phyloP scores from a whole-genome alignment of 1,140 invertebrate species.

The Oppia nitens region DNA sequence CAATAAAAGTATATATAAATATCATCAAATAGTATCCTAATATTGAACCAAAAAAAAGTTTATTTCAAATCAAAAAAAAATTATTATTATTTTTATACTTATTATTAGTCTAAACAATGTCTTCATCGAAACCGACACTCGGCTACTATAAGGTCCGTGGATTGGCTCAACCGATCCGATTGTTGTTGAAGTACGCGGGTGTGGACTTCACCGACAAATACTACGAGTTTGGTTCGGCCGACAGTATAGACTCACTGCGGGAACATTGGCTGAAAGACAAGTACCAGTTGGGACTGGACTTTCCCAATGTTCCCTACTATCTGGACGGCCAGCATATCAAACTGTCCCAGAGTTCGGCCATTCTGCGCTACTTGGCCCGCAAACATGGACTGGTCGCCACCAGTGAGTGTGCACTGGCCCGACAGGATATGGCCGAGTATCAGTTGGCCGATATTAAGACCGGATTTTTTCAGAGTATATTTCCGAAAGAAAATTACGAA shows the following conservation, averaged over 20 bases:
- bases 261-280: conserved; percentile 25
- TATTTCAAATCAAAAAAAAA: too few relatives aligned
- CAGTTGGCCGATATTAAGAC: too few relatives aligned
- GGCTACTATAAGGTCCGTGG: conserved; percentile 50
- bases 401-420: conserved; percentile 31
- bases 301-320: too few relatives aligned
- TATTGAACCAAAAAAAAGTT: too few relatives aligned
- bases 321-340: conserved; percentile 22
- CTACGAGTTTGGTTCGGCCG: conserved; percentile 21
- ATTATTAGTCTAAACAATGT: too few relatives aligned
- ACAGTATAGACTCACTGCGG: background rate
- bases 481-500: too few relatives aligned
- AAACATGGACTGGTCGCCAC: conserved; percentile 24
- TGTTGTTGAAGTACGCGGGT: conserved; percentile 46
- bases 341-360: conserved; percentile 31
- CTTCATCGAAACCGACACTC: too few relatives aligned
- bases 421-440: conserved; percentile 32
- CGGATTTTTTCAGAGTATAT: too few relatives aligned
- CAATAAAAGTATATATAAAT: too few relatives aligned
- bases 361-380: conserved; percentile 34
- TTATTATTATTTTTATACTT: too few relatives aligned
- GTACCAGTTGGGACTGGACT: conserved; percentile 24
- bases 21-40: too few relatives aligned
- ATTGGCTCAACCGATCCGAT: conserved; percentile 50
- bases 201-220: conserved; percentile 48